These are phyloP conservation scores for Microcaecilia unicolor DNA, from an alignment of 2,797 vertebrate genomes.

Conservation along the genomic window DNA sequence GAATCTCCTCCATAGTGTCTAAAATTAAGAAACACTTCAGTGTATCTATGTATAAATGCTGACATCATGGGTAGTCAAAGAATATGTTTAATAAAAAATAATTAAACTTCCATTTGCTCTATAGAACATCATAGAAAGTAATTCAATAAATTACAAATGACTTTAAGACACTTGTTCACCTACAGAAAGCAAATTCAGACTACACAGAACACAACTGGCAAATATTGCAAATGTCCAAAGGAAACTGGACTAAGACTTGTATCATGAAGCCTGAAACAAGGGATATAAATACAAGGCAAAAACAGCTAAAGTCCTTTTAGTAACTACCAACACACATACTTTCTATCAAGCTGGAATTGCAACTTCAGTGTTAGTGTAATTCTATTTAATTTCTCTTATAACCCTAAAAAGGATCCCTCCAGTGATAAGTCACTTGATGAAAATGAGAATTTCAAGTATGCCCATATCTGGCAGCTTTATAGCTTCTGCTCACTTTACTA, in stretches of 20 bases:
- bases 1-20: too few relatives aligned
- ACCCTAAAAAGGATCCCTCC: too few relatives aligned
- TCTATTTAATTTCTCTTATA: conserved; percentile 48
- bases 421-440: too few relatives aligned
- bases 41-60: conserved; percentile 62
- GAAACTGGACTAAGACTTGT: conserved; percentile 76
- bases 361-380: conserved; percentile 51
- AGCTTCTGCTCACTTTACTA: too few relatives aligned
- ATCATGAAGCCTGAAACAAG: conserved; percentile 79
- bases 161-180: conserved; percentile 94
- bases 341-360: conserved; percentile 48
- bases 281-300: conserved; percentile 74
- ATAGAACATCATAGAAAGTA: conserved; percentile 99
- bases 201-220: conserved; percentile 98
- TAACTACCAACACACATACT: conserved; percentile 71
- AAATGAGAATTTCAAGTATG: too few relatives aligned
- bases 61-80: conserved; percentile 89
- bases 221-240: conserved; percentile 95
- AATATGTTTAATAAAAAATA: conserved; percentile 99
- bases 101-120: conserved; percentile 99
- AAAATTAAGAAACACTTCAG: too few relatives aligned
- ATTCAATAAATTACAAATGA: conserved; percentile 99
- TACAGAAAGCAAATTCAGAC: conserved; percentile 94
- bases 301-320: conserved; percentile 72
- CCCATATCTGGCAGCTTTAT: too few relatives aligned